These are phyloP conservation scores for Phalloptychus januarius DNA, from an alignment of 2,797 vertebrate species.

Conservation along the genomic window DNA sequence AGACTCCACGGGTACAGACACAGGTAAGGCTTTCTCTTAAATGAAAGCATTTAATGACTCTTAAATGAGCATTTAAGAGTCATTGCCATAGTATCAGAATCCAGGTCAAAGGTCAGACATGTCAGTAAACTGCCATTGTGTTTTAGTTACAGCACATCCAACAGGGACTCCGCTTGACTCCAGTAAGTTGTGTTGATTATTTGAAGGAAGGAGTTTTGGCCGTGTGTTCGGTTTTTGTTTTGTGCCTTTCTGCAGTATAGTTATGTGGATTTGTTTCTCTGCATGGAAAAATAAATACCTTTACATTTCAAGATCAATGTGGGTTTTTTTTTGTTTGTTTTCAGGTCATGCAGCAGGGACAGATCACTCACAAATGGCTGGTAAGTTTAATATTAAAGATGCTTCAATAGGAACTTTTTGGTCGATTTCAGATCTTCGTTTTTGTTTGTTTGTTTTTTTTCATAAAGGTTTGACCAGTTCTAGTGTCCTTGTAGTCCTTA, in stretches of 20 bases:
- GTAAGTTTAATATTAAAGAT: constrained; percentile 73
- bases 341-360: constrained; percentile 71
- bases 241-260: neutral
- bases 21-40: constrained; percentile 43
- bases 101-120: constrained; percentile 23
- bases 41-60: no score
- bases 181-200: constrained; percentile 65
- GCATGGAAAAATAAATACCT: neutral
- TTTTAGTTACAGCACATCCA: constrained; percentile 68
- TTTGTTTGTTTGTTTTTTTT: neutral
- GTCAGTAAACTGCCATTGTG: constrained; percentile 19
- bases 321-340: constrained; percentile 22
- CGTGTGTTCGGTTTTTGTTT: no score
- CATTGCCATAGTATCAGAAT: neutral
- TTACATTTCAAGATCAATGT: neutral
- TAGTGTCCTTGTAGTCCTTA: neutral
- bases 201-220: neutral
- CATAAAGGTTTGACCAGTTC: neutral
- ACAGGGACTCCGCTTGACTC: constrained; percentile 62
- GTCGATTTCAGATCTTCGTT: neutral
- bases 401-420: neutral
- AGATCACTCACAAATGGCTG: constrained; percentile 74
- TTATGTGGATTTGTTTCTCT: constrained; percentile 6
- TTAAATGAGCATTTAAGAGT: neutral
- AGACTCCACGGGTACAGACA: constrained; percentile 44